Base-by-base conservation (phyloP, 2,797 vertebrate species). In the Pseudomugil gertrudae region DNA sequence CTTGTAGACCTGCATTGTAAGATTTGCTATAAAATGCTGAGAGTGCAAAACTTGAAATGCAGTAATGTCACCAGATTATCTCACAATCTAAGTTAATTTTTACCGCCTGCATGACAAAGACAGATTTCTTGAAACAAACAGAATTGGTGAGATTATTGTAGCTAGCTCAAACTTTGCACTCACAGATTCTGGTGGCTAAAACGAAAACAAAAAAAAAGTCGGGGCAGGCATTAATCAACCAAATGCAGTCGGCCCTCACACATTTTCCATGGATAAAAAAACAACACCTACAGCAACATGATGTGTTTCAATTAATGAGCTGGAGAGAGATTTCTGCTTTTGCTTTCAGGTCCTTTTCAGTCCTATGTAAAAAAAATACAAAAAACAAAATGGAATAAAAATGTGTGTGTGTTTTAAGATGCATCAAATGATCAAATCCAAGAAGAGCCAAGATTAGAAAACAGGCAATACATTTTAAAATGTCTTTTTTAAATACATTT, bases 1-100 rank as follows among this genome's bases (percentile, higher is more conserved):
- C 23, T 13, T 23, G 32, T 64, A 54, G 57, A 30, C 69, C n/a
- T 69, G 14, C 50, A 24, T 66, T 24, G 48, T 24, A 36, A 73
- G 48, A 48, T 51, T 52, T 71, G 26, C 33, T 51, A 48, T 27
- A 29, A 45, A 45, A 67, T 72, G 1, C 48, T 58, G 1, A 40
- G 35, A 33, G 53, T 74, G 11, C 43, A 59, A 23, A 6, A 29
- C 3, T 30, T 52, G 40, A 60, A 33, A 54, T 27, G 17, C 13
- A 0, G 30, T 24, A 53, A 36, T 36, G 63, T 6, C 27, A 63
- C 32, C 23, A 40, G 6, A 45, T 5, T 62, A 9, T 21, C 45
- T 9, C 3, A 11, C 1, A 9, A n/a, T 32, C 52, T 19, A 14
- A 9, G 33, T 29, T 62, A 33, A 30, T 3, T 11, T 43, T 54